Evolutionary conservation across 2,888 invertebrate species (phyloP).

Genomic region (Xestia sexstrigata): DNA sequence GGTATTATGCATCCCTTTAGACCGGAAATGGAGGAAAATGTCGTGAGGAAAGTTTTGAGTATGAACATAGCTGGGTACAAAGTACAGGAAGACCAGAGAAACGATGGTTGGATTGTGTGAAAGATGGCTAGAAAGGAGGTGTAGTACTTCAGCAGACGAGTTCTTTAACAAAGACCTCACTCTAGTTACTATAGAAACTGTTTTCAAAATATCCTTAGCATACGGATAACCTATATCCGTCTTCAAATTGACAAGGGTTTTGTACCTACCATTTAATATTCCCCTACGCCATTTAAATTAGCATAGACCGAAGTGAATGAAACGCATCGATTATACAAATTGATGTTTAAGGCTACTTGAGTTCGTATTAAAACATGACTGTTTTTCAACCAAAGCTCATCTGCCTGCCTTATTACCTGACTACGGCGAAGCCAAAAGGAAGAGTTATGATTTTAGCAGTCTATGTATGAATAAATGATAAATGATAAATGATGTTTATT

Average conservation of each 20-base stretch:
- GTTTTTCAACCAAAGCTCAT: neutral
- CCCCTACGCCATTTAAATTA: conserved; percentile 34
- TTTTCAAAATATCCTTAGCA: neutral
- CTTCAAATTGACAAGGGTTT: neutral
- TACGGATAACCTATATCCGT: neutral
- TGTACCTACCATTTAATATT: conserved; percentile 24
- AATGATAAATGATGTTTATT: no score
- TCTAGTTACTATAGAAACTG: neutral
- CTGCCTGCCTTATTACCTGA: neutral
- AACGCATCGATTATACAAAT: conserved; percentile 46
- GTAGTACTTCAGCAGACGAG: neutral
- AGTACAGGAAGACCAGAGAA: no score
- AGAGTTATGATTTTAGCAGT: no score
- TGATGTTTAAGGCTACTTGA: neutral
- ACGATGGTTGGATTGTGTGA: no score
- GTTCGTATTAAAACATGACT: conserved; percentile 2
- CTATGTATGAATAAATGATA: no score
- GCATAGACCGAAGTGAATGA: neutral
- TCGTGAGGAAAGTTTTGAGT: neutral
- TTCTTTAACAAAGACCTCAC: neutral
- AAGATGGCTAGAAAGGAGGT: neutral
- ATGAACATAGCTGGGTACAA: no score
- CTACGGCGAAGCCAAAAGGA: no score
- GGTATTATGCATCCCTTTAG: no score
- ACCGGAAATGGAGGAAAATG: neutral